A percentile compares a stretch with the other conserved stretches of the same genome.
phyloP scores from a whole-genome alignment of 1,140 invertebrate species.

The Euwallacea similis region DNA sequence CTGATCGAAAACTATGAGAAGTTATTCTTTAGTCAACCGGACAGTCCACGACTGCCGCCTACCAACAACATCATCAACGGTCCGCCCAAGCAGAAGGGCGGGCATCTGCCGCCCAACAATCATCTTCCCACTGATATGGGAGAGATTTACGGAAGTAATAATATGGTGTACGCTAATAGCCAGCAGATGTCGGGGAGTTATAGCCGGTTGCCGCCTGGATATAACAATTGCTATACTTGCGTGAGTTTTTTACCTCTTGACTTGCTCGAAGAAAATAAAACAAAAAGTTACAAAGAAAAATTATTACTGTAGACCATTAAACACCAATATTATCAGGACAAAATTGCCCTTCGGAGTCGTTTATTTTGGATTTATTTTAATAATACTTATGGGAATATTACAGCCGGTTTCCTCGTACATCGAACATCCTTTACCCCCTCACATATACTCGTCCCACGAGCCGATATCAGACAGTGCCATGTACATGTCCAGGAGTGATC shows the following conservation, averaged over 20 bases:
- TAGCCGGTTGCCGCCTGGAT: constrained; percentile 22
- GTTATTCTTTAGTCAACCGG: constrained; percentile 65
- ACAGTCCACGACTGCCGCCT: constrained; percentile 31
- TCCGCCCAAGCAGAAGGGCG: constrained; percentile 15
- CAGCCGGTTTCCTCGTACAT: constrained; percentile 44
- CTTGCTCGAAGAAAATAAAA: no score
- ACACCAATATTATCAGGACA: no score
- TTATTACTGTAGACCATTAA: no score
- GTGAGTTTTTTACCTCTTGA: constrained; percentile 34
- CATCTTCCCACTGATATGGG: constrained; percentile 37
- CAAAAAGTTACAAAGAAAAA: no score
- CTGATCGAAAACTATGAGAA: constrained; percentile 89
- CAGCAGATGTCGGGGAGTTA: constrained; percentile 27
- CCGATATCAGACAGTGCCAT: constrained; percentile 42
- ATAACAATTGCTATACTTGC: constrained; percentile 42
- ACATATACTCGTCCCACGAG: constrained; percentile 53
- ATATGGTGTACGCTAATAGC: constrained; percentile 27
- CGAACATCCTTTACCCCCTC: constrained; percentile 41
- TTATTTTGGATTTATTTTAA: neutral
- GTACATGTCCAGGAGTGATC: constrained; percentile 48
- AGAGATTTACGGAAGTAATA: constrained; percentile 26
- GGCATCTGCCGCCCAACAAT: constrained; percentile 40
- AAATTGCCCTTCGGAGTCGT: neutral
- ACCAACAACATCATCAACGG: constrained; percentile 21
- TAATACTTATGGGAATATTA: constrained; percentile 13